Evolutionary conservation across 2,113 vertebrate species (phyloP).

Genomic region (Corynorhinus townsendii): DNA sequence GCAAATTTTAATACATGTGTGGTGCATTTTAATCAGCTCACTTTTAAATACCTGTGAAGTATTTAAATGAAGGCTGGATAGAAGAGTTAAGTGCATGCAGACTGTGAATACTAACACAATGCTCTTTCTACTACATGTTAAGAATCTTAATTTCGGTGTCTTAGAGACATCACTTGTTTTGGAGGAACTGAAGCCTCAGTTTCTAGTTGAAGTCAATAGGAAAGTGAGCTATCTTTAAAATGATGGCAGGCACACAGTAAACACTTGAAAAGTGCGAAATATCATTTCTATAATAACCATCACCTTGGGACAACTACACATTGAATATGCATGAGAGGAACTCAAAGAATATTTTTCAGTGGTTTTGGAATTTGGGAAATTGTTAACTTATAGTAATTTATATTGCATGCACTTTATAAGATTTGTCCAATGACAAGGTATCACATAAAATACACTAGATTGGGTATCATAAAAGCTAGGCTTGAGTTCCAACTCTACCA

Average conservation of each 20-base stretch:
- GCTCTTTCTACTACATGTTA: background rate
- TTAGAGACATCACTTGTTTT: background rate
- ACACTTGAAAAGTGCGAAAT: background rate
- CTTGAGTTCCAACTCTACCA: background rate
- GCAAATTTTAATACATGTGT: constrained; percentile 53
- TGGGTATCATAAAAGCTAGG: background rate
- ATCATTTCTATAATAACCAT: background rate
- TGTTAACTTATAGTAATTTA: background rate
- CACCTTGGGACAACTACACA: background rate
- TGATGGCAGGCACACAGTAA: background rate
- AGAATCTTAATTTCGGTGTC: constrained; percentile 41
- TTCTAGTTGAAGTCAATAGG: background rate
- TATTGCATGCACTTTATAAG: background rate
- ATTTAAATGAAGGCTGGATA: constrained; percentile 11
- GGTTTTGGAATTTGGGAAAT: background rate
- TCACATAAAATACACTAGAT: background rate
- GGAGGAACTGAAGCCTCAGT: background rate
- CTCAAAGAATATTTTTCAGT: background rate
- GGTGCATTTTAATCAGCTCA: constrained; percentile 64
- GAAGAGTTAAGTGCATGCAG: constrained; percentile 42
- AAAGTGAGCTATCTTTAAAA: background rate
- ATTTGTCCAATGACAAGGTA: background rate
- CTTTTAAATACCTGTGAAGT: constrained; percentile 62
- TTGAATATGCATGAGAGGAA: background rate
- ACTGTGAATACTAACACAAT: constrained; percentile 44